These are phyloP conservation scores for Leucoraja ocellata DNA, from an alignment of 2,797 vertebrate species.

Conservation along the genomic window DNA sequence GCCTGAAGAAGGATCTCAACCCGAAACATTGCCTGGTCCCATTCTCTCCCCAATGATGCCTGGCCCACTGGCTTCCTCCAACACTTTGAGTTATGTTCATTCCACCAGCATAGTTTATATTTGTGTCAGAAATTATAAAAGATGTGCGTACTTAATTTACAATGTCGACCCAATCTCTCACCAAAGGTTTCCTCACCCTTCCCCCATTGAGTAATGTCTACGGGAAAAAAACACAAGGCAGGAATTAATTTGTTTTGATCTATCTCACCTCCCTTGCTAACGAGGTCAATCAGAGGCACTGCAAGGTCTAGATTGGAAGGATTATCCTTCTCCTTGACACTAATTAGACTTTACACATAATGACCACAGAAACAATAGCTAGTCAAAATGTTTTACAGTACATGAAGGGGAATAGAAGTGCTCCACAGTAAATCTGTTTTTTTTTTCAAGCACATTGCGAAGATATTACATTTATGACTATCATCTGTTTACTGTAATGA, in stretches of 20 bases:
- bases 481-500: constrained; percentile 17
- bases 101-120: too few relatives aligned
- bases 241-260: constrained; percentile 34
- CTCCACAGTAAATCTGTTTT: not conserved
- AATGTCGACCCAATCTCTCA: not conserved
- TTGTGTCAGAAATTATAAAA: not conserved
- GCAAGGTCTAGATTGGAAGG: not conserved
- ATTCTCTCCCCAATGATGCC: too few relatives aligned
- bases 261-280: constrained; percentile 12
- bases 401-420: not conserved
- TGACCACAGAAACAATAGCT: constrained; percentile 23
- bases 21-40: too few relatives aligned
- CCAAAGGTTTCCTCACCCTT: not conserved
- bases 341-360: constrained; percentile 25
- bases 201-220: not conserved
- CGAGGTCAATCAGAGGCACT: constrained; percentile 11
- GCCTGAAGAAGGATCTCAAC: too few relatives aligned
- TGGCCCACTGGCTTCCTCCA: too few relatives aligned
- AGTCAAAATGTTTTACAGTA: constrained; percentile 1
- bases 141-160: not conserved
- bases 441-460: not conserved
- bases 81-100: too few relatives aligned
- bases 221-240: not conserved
- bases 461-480: not conserved
- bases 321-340: constrained; percentile 33